Conservation (phyloP, 2,888 invertebrate genomes). For the Encarsia formosa region DNA sequence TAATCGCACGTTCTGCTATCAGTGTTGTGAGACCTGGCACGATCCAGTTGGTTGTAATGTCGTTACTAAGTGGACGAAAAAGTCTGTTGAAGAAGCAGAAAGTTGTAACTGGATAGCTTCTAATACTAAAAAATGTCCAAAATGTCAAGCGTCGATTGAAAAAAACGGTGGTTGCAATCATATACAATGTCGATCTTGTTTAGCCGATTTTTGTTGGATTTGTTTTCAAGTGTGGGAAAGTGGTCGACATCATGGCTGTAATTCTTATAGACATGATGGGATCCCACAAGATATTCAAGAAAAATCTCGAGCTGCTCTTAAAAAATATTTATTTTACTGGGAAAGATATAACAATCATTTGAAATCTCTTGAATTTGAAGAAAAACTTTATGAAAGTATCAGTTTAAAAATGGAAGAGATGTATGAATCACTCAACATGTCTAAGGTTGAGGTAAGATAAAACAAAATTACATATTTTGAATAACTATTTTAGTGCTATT, state of each 20-base stretch:
- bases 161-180: constrained; percentile 63
- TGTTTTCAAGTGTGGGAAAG: constrained; percentile 93
- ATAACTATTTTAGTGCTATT: too few species aligned
- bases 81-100: constrained; percentile 62
- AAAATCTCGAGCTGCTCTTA: background rate
- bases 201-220: constrained; percentile 62
- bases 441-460: background rate
- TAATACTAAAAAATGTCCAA: constrained; percentile 63
- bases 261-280: too few species aligned
- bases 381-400: constrained; percentile 61
- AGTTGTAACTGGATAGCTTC: constrained; percentile 64
- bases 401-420: constrained; percentile 57
- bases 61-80: constrained; percentile 60
- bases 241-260: constrained; percentile 59
- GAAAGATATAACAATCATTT: background rate
- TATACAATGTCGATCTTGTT: constrained; percentile 61
- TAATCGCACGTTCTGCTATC: constrained; percentile 57
- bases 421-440: constrained; percentile 77
- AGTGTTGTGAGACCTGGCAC: constrained; percentile 57
- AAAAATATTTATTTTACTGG: background rate
- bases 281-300: too few species aligned
- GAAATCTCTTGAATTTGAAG: background rate
- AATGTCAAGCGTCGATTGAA: constrained; percentile 55
- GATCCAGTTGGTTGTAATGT: constrained; percentile 59
- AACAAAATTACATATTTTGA: too few species aligned